A percentile compares a stretch with the other conserved stretches of the same genome.
Conservation (phyloP, 2,113 vertebrate species). For the human (Homo sapiens) region DNA sequence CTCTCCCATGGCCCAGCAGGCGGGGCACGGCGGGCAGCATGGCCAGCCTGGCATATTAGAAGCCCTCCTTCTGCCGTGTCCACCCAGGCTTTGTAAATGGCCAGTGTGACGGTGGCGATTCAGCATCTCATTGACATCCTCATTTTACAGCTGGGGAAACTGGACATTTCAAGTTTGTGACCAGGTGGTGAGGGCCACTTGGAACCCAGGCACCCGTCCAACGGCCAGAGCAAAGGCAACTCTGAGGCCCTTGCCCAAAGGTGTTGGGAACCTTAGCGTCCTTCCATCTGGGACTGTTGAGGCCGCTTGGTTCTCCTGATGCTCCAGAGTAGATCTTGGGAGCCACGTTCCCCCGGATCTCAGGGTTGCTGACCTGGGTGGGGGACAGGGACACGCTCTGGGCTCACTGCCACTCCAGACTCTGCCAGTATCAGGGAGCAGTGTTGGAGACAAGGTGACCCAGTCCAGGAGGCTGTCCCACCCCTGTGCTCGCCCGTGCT, state of each 20-base stretch:
- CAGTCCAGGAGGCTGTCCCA: background rate
- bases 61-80: accelerated
- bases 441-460: background rate
- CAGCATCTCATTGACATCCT: slow-evolving; percentile 5
- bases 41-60: too few relatives aligned
- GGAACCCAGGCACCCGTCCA: background rate
- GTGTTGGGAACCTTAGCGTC: background rate
- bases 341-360: background rate
- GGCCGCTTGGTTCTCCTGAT: background rate
- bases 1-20: background rate
- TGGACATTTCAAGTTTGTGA: background rate
- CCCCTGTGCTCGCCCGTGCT: background rate
- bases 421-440: background rate
- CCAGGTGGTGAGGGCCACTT: background rate
- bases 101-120: background rate
- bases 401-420: background rate
- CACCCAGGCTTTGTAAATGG: background rate
- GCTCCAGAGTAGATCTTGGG: background rate
- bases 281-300: too few relatives aligned
- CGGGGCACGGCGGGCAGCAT: background rate
- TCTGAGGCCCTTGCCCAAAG: background rate
- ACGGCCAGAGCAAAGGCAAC: background rate
- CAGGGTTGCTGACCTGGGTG: background rate
- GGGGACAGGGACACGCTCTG: background rate
- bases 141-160: slow-evolving; percentile 34